Conservation (phyloP, 2,113 vertebrate species). For the Sturnira hondurensis region DNA sequence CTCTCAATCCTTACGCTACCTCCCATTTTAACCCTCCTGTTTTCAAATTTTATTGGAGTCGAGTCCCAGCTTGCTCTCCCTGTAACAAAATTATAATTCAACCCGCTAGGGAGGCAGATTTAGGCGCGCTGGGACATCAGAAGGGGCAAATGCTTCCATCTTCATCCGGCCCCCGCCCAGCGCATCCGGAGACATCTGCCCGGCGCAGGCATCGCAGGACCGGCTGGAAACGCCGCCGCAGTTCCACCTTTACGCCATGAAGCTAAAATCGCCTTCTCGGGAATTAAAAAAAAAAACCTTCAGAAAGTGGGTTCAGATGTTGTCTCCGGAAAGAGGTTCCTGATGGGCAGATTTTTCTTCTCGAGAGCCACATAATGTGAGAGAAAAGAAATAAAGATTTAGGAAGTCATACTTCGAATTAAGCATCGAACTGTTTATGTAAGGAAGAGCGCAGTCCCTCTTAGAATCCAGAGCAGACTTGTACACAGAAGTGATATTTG, state of each 20-base stretch:
- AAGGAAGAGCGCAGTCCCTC: not conserved
- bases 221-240: fast-evolving
- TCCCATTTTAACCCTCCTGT: not conserved
- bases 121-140: fast-evolving
- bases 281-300: not conserved
- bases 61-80: not conserved
- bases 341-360: not conserved
- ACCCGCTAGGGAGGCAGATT: not conserved
- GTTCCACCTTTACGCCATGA: no score
- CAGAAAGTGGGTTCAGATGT: not conserved
- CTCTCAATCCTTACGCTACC: fast-evolving
- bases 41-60: not conserved
- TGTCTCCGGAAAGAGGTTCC: not conserved
- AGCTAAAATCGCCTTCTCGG: not conserved
- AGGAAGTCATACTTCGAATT: not conserved
- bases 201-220: fast-evolving
- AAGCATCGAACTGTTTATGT: not conserved
- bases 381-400: fast-evolving
- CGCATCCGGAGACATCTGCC: not conserved
- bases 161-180: not conserved
- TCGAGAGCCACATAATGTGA: not conserved
- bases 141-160: not conserved
- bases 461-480: not conserved
- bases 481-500: not conserved
- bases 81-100: not conserved